Conservation (phyloP, 2,113 vertebrate genomes). For the Heliornis fulica region DNA sequence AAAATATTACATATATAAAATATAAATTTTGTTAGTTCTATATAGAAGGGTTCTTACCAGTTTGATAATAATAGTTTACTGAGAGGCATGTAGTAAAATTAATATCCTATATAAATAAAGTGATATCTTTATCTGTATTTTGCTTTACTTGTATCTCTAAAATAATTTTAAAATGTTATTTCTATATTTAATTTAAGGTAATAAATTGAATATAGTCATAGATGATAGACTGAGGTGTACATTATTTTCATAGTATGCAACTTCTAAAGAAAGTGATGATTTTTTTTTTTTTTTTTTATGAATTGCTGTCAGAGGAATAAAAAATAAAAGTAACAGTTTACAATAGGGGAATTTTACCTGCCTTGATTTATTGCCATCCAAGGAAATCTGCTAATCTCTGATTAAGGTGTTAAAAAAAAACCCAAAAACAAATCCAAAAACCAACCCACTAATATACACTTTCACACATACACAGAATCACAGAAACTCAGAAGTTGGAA, state of each 20-base stretch:
- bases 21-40: not conserved
- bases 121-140: not conserved
- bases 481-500: too few species aligned
- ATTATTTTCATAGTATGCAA: not conserved
- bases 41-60: not conserved
- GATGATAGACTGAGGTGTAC: not conserved
- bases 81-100: not conserved
- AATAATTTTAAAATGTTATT: not conserved
- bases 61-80: not conserved
- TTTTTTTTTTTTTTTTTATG: not conserved
- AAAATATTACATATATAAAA: too few species aligned
- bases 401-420: not conserved
- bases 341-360: not conserved
- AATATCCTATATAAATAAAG: not conserved
- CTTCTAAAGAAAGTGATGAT: not conserved
- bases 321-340: too few species aligned
- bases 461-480: not conserved
- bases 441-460: not conserved
- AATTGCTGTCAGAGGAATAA: not conserved
- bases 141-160: not conserved
- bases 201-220: not conserved
- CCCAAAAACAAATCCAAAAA: too few species aligned
- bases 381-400: rapidly evolving
- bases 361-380: not conserved
- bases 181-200: not conserved